A percentile compares a stretch with the other conserved stretches of the same genome.
Conservation (phyloP, 2,797 vertebrate genomes). For the Oryzias sinensis region DNA sequence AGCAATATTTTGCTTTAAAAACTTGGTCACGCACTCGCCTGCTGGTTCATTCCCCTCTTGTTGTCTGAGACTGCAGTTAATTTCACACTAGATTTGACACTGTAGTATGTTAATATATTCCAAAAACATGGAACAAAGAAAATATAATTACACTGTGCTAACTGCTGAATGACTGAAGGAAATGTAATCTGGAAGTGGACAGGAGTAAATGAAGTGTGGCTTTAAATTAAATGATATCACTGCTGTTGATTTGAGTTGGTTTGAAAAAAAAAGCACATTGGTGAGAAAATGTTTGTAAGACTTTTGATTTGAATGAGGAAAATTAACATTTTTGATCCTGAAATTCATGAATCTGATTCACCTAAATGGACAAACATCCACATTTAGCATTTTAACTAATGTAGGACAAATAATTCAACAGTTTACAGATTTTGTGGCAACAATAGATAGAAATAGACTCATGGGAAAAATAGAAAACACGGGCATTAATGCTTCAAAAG, state of each 20-base stretch:
- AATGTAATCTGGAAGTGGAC: slow-evolving; percentile 25
- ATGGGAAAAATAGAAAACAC: too few relatives aligned
- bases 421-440: too few relatives aligned
- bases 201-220: slow-evolving; percentile 33
- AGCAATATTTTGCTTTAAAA: slow-evolving; percentile 18
- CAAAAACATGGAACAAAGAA: slow-evolving; percentile 18
- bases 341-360: too few relatives aligned
- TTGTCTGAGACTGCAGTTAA: slow-evolving; percentile 32
- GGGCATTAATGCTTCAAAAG: too few relatives aligned
- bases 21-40: slow-evolving; percentile 5
- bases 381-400: too few relatives aligned
- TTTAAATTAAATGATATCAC: slow-evolving; percentile 19
- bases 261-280: neutral
- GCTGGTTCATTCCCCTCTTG: slow-evolving; percentile 12
- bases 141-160: slow-evolving; percentile 31
- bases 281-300: neutral
- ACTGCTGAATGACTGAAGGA: slow-evolving; percentile 21
- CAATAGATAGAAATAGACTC: too few relatives aligned
- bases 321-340: too few relatives aligned
- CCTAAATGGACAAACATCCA: too few relatives aligned
- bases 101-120: slow-evolving; percentile 17
- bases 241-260: slow-evolving; percentile 3
- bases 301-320: too few relatives aligned
- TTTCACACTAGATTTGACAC: slow-evolving; percentile 41
- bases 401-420: too few relatives aligned